Percentiles rank a stretch among this genome's conserved stretches.
These are phyloP conservation scores for Onthophagus sagittarius DNA, from an alignment of 2,888 invertebrate genomes.

Conservation along the genomic window DNA sequence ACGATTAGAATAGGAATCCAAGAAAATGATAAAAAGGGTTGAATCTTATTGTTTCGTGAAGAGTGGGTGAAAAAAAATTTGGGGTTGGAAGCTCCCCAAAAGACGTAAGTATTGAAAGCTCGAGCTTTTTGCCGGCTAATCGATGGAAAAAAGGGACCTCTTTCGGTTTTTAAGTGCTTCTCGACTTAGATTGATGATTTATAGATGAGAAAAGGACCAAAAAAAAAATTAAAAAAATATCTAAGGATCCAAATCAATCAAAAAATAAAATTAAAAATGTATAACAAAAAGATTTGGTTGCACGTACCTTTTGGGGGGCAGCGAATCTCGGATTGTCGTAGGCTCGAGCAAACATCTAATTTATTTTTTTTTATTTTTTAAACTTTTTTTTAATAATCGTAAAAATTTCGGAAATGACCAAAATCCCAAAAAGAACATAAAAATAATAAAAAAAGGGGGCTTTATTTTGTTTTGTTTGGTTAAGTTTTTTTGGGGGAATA, in stretches of 20 bases:
- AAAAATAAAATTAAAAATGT: background rate
- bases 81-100: background rate
- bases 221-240: background rate
- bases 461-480: background rate
- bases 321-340: background rate
- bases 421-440: background rate
- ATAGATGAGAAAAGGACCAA: background rate
- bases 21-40: background rate
- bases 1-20: background rate
- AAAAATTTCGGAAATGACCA: background rate
- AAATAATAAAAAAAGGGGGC: background rate
- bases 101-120: slow-evolving; percentile 1
- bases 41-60: background rate
- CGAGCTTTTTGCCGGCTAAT: slow-evolving; percentile 26
- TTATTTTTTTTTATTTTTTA: background rate
- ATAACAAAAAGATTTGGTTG: background rate
- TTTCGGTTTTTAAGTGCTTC: slow-evolving; percentile 42
- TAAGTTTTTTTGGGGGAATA: no score
- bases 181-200: slow-evolving; percentile 43
- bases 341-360: background rate
- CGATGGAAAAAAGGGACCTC: slow-evolving; percentile 29
- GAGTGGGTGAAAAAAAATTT: background rate
- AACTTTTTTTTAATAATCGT: no score
- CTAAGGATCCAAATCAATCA: background rate
- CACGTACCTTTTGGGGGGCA: background rate